Evolutionary conservation across 2,113 vertebrate species (phyloP), one percentile per base, ranked within the genome.

Genomic region (Psettodes erumei): DNA sequence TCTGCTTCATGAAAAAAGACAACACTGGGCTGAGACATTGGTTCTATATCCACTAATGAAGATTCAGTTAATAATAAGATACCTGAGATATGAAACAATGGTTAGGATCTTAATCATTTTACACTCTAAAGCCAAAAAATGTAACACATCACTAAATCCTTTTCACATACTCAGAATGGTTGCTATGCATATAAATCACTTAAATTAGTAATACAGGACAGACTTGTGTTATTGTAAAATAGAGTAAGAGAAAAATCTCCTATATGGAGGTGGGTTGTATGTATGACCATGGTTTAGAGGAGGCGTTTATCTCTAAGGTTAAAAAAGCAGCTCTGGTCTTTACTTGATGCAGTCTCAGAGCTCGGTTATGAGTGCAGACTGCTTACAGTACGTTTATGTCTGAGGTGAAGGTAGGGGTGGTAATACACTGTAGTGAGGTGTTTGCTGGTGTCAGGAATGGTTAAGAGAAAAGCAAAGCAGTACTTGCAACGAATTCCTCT

Each of bases 131-230:
- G n/a, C 7, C 6, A 13, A 71, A 43, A 48, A 15, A 51, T 60
- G 7, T n/a, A 71, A 43, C 58, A 1, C 37, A 5, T 32, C 12
- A 42, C 3, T 35, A 21, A 40, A 40, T 21, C 33, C 2, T 32
- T 53, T 6, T 47, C 13, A 33, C 9, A 27, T 18, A 8, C 32
- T 11, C 8, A 51, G 30, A 37, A 45, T 25, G 18, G 10, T 54
- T 67, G 23, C 18, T 43, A 0, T 30, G 18, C 18, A 47, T 30
- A 23, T 68, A 12, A 27, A 11, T 3, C 0, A 5, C 21, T 15
- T 30, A 12, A 68, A 45, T 43, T 62, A 68, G n/a, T 28, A 53
- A 72, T 25, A 28, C 30, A 35, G 19, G 33, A 27, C 19, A 54
- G 16, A 56, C 10, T 56, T 77, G 45, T 18, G 8, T 28, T 35